Evolutionary conservation across 35 echinoderm and acorn worm species (phyloP), one percentile per base, ranked within the genome.

Genomic region (Strongylocentrotus purpuratus): DNA sequence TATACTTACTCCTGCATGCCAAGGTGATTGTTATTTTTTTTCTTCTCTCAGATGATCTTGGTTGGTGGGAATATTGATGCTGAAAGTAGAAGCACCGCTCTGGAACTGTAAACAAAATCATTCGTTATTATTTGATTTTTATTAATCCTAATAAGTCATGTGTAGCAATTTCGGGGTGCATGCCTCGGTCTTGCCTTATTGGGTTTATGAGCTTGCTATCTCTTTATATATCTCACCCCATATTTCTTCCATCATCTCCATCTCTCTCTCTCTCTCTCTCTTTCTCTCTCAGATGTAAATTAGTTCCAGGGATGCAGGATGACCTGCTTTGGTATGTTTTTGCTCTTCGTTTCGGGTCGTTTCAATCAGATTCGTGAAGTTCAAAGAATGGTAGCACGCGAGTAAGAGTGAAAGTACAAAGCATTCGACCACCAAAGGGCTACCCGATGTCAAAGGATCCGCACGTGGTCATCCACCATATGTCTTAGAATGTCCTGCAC

Each of bases 101-200:
- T 78, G 65, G 65, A 78, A 78, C 65, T 78, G 65, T 78, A 78
- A 78, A 78, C 65, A 78, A 78, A 78, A 78, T 78, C 65, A 78
- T 78, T 78, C 65, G 65, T 78, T 78, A 78, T 78, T 78, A 78
- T 78, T 78, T 78, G 65, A 78, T 78, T 78, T 78, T 78, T 78
- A 78, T 78, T 78, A 78, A 78, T 78, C 65, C 65, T 78, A 78
- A 78, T 78, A 78, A 78, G 22, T 78, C 65, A 78, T 78, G 65
- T 78, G 65, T 78, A 78, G 65, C 65, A 78, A 78, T 78, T 78
- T 78, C 25, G 65, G 65, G 65, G 65, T 78, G 65, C 65, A 78
- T 78, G 65, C 65, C 65, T 78, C 65, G 65, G 65, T 78, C 22
- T 22, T 78, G 65, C 20, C 65, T 78, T 78, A 78, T 78, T 78